Base-by-base conservation (phyloP, 92 coral and sea anemone species). In the Porites divaricata region DNA sequence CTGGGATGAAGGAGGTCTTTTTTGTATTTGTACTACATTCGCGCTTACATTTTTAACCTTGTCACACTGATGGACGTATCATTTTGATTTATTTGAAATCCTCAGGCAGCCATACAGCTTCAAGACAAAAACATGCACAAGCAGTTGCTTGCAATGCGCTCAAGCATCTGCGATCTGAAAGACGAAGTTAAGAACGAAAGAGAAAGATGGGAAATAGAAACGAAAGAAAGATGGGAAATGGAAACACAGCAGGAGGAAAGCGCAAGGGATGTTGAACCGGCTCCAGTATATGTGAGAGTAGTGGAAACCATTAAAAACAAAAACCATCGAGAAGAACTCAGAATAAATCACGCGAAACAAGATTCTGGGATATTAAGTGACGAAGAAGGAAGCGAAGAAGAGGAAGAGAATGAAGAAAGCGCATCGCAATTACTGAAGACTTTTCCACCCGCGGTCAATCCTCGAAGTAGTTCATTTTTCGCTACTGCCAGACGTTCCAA, bases 321-420 rank as follows among this genome's bases (percentile, higher is more conserved):
- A 35, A 64, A 49, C 13, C 35, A 52, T 21, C 66, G 51, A 17
- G 68, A 67, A 21, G 76, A 69, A 16, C 77, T 86, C 9, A 90
- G 74, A 90, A 85, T 91, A 62, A 75, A 70, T 64, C 95, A 91
- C 58, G 83, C 66, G 15, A 91, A 91, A 77, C 90, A 91, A 81
- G 95, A 91, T 67, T 91, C 95, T 6, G 95, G 95, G 4, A 84
- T 91, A 23, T 69, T 91, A 21, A 88, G 86, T 4, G 95, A 91
- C 24, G 95, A 85, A 20, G 95, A 88, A 56, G 19, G 25, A 35
- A 91, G 90, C 57, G 90, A 82, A 13, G 86, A 74, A 16, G 74
- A 66, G 4, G 92, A 88, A 35, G 4, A 35, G 70, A 67, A 77
- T 0, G 87, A 79, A 45, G 86, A 81, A 11, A 77, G 68, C 13